phyloP scores from a whole-genome alignment of 2,888 invertebrate genomes.

The Heliconius sara region DNA sequence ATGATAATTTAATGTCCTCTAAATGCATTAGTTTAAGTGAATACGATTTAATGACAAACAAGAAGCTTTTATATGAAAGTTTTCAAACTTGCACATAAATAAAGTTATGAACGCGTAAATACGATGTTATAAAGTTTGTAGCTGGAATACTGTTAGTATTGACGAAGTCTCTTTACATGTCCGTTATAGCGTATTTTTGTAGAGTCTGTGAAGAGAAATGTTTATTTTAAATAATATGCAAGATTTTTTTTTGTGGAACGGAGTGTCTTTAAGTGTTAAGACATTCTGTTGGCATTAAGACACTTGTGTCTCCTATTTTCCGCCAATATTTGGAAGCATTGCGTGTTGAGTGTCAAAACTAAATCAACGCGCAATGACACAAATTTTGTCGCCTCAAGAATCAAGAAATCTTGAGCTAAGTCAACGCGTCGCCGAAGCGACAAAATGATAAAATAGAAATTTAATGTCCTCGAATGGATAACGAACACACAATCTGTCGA shows the following conservation, averaged over 20 bases:
- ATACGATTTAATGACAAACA: constrained; percentile 4
- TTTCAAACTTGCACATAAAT: constrained; percentile 11
- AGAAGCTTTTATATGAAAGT: constrained; percentile 13
- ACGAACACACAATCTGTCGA: too few relatives aligned
- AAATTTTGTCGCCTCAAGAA: too few relatives aligned
- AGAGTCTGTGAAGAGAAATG: neutral
- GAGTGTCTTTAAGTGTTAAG: neutral
- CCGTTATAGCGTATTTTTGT: neutral
- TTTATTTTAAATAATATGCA: too few relatives aligned
- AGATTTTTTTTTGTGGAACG: neutral
- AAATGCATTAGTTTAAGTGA: constrained; percentile 7
- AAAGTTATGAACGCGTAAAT: constrained; percentile 7
- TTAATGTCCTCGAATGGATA: too few relatives aligned
- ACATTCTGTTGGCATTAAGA: neutral
- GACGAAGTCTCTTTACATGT: neutral
- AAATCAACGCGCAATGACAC: neutral
- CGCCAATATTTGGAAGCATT: neutral
- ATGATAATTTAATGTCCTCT: constrained; percentile 1
- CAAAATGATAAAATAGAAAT: too few relatives aligned
- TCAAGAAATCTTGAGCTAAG: too few relatives aligned
- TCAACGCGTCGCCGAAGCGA: neutral
- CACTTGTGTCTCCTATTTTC: neutral
- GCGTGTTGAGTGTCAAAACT: neutral
- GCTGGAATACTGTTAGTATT: constrained; percentile 2
- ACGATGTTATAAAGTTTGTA: constrained; percentile 3